A percentile compares a stretch with the other conserved stretches of the same genome.
Conservation (phyloP, 2,797 vertebrate genomes). For the Meda fulgida region DNA sequence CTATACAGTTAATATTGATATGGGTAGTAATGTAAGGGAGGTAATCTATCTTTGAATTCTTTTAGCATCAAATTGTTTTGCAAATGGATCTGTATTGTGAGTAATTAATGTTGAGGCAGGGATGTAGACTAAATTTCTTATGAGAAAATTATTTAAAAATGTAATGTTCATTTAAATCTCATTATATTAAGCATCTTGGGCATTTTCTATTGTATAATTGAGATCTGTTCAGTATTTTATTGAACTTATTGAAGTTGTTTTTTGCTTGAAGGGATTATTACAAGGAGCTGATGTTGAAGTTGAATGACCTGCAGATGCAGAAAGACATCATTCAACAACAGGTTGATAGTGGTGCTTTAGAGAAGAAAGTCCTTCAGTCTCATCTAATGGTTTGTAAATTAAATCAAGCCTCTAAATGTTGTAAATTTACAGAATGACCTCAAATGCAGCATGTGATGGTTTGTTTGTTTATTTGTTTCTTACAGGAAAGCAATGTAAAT, state of each 20-base stretch:
- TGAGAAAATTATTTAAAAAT: not conserved
- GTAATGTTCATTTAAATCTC: not conserved
- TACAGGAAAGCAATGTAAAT: conserved; percentile 76
- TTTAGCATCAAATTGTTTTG: not conserved
- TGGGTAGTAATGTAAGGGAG: not conserved
- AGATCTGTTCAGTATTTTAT: not conserved
- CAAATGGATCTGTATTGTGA: not conserved
- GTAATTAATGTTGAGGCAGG: not conserved
- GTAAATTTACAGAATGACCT: not conserved
- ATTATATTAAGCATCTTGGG: not conserved
- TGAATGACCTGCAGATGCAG: conserved; percentile 78
- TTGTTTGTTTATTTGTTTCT: conserved; percentile 23
- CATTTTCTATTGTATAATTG: not conserved
- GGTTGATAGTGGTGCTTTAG: conserved; percentile 66
- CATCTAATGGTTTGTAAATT: conserved; percentile 69
- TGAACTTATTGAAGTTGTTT: not conserved
- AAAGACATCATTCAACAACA: conserved; percentile 78
- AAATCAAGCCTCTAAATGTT: not conserved
- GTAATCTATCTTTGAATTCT: not conserved
- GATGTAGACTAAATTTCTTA: not conserved
- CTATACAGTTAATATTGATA: not conserved
- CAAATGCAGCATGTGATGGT: not conserved
- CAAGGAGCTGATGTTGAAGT: conserved; percentile 73
- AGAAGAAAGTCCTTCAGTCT: conserved; percentile 76
- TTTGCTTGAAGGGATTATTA: conserved; percentile 76